Evolutionary conservation across 2,113 vertebrate species (phyloP).

Genomic region (Grus americana): DNA sequence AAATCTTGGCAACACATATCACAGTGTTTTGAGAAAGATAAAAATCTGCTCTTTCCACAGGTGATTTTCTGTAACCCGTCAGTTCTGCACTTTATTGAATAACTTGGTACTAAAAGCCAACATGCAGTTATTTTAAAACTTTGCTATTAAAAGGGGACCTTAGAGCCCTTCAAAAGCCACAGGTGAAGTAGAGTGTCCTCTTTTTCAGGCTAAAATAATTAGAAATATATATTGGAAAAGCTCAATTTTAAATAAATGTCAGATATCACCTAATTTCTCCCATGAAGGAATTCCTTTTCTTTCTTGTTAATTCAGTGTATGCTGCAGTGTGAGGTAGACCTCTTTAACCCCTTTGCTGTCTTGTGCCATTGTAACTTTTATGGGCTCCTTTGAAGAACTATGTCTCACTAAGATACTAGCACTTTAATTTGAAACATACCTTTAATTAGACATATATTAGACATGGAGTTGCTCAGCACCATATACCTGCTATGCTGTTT

Average conservation of each 20-base stretch:
- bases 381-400: background rate
- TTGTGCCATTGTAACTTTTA: background rate
- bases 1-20: constrained; percentile 30
- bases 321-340: background rate
- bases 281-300: background rate
- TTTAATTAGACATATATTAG: background rate
- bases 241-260: background rate
- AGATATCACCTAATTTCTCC: background rate
- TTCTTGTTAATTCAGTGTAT: background rate
- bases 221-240: background rate
- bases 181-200: background rate
- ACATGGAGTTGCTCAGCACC: background rate
- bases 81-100: background rate
- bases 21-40: constrained; percentile 44
- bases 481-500: background rate
- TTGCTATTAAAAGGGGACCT: background rate
- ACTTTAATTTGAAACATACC: background rate
- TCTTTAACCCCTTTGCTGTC: background rate
- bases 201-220: constrained; percentile 3
- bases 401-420: background rate
- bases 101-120: background rate
- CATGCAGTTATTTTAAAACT: background rate
- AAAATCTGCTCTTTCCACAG: constrained; percentile 51
- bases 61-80: constrained; percentile 29
- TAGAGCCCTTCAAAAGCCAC: background rate